These are phyloP conservation scores for Drosophila nebulosa DNA, from an alignment of 1,140 invertebrate genomes.

Conservation along the genomic window DNA sequence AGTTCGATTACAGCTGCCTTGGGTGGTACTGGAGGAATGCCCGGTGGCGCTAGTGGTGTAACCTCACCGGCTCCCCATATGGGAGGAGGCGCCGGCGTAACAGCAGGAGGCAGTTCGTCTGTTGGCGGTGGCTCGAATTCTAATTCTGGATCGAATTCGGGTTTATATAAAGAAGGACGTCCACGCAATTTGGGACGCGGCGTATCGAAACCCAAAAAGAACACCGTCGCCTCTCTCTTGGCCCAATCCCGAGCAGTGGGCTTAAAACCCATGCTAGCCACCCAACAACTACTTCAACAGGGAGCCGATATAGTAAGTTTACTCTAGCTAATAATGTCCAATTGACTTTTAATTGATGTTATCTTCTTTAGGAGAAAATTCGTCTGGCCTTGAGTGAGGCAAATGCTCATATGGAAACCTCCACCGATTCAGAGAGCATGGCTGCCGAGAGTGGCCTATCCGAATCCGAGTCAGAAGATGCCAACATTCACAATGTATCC, in stretches of 20 bases:
- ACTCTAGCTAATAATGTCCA: accelerated
- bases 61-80: slow-evolving; percentile 54
- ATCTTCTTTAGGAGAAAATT: slow-evolving; percentile 81
- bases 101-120: neutral
- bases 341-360: neutral
- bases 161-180: slow-evolving; percentile 85
- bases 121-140: neutral
- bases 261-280: slow-evolving; percentile 83
- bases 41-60: slow-evolving; percentile 62
- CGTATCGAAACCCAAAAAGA: slow-evolving; percentile 94
- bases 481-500: slow-evolving; percentile 83
- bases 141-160: slow-evolving; percentile 47
- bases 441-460: slow-evolving; percentile 82
- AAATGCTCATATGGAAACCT: slow-evolving; percentile 81
- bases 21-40: slow-evolving; percentile 63
- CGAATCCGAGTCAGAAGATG: slow-evolving; percentile 80
- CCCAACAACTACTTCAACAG: slow-evolving; percentile 81
- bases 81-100: slow-evolving; percentile 33
- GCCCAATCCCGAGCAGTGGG: slow-evolving; percentile 91
- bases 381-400: slow-evolving; percentile 82
- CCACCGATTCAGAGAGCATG: slow-evolving; percentile 83
- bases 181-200: slow-evolving; percentile 91
- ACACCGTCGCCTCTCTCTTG: slow-evolving; percentile 92
- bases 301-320: slow-evolving; percentile 80
- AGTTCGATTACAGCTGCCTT: slow-evolving; percentile 19